A percentile compares a stretch with the other conserved stretches of the same genome.
Evolutionary conservation across 1,140 invertebrate species (phyloP).

Genomic region (Mactra quadrangularis): DNA sequence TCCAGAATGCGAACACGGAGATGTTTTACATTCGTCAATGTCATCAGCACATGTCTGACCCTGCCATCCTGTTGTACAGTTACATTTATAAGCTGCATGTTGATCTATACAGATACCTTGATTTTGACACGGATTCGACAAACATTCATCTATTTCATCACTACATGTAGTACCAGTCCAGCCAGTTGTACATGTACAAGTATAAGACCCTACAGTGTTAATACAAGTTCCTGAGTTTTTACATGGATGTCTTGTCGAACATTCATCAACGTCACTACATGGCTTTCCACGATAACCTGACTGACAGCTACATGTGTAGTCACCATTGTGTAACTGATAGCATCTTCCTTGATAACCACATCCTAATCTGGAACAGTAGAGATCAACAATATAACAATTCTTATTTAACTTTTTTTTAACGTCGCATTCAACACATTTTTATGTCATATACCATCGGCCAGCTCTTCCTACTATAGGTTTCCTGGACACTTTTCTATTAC

Average conservation of each 20-base stretch:
- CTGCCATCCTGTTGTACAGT: conserved; percentile 33
- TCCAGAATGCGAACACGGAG: conserved; percentile 79
- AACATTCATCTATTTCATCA: conserved; percentile 38
- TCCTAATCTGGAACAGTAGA: too few relatives aligned
- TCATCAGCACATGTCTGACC: conserved; percentile 50
- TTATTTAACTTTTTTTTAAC: too few relatives aligned
- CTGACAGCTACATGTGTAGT: neutral
- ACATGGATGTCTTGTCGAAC: conserved; percentile 65
- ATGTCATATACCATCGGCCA: too few relatives aligned
- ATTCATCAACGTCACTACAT: conserved; percentile 88
- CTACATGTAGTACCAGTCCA: conserved; percentile 25
- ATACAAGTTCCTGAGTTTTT: conserved; percentile 61
- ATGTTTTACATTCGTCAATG: conserved; percentile 76
- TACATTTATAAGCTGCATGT: conserved; percentile 25
- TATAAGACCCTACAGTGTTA: conserved; percentile 19
- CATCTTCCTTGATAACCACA: neutral
- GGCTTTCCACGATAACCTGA: conserved; percentile 86
- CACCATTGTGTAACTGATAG: neutral
- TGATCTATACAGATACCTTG: conserved; percentile 77
- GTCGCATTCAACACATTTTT: too few relatives aligned
- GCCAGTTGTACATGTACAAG: neutral
- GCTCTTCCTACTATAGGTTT: too few relatives aligned
- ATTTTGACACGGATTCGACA: conserved; percentile 90
- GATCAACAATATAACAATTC: too few relatives aligned
- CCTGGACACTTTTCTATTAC: too few relatives aligned